Percentiles rank a stretch among this genome's conserved stretches.
These are phyloP conservation scores for Caradrina clavipalpis DNA, from an alignment of 2,888 invertebrate genomes.

Conservation along the genomic window DNA sequence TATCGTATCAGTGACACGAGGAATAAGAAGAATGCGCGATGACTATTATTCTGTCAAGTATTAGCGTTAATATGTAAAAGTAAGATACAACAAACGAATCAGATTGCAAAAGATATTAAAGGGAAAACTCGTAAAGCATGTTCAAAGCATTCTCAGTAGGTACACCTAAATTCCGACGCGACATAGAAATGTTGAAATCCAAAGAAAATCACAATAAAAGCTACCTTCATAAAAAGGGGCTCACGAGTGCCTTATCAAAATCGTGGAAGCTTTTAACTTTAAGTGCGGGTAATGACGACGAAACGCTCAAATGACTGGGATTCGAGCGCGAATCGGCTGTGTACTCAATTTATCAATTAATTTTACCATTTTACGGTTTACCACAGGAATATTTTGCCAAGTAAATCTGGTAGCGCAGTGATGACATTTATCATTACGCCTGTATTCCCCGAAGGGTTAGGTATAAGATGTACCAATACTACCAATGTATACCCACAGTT, in stretches of 20 bases:
- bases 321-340: constrained; percentile 31
- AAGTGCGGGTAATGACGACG: constrained; percentile 53
- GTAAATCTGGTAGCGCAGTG: neutral
- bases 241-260: constrained; percentile 54
- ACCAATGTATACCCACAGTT: too few relatives aligned
- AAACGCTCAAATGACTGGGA: constrained; percentile 48
- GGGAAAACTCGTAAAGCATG: constrained; percentile 31
- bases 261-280: constrained; percentile 53
- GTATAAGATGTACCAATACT: too few relatives aligned
- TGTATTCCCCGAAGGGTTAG: too few relatives aligned
- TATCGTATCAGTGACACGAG: too few relatives aligned
- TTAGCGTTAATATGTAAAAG: neutral
- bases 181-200: constrained; percentile 24
- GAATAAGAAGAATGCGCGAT: too few relatives aligned
- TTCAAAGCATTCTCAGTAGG: constrained; percentile 9
- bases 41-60: too few relatives aligned
- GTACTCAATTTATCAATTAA: constrained; percentile 39
- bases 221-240: constrained; percentile 29
- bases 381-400: neutral
- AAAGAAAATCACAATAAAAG: constrained; percentile 38
- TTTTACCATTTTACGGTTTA: constrained; percentile 11
- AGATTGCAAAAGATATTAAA: constrained; percentile 9
- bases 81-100: neutral
- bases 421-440: neutral
- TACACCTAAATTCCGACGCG: constrained; percentile 28